phyloP scores from a whole-genome alignment of 2,113 vertebrate genomes.

The Boulengeromyrus knoepffleri region DNA sequence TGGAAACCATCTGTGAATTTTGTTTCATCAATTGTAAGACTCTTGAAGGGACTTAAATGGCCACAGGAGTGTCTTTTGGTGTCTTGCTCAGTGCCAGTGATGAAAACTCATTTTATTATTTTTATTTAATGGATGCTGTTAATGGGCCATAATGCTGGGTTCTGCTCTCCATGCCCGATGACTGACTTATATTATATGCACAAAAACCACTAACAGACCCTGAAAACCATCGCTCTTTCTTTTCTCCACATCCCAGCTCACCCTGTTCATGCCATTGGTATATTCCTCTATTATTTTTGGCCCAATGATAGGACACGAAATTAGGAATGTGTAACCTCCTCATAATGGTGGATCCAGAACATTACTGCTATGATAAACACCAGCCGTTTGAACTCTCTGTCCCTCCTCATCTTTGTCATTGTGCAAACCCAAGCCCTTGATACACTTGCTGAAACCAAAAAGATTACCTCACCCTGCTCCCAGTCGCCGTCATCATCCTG shows the following conservation, averaged over 20 bases:
- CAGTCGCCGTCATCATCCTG: conserved; percentile 48
- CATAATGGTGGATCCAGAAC: conserved; percentile 36
- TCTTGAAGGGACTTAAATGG: background rate
- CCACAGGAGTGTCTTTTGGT: background rate
- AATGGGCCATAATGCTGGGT: conserved; percentile 40
- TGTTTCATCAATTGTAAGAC: background rate
- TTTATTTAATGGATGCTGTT: conserved; percentile 33
- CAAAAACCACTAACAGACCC: conserved; percentile 44
- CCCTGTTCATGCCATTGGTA: background rate
- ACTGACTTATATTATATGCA: conserved; percentile 33
- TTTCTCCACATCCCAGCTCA: conserved; percentile 1
- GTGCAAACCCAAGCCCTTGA: conserved; percentile 41
- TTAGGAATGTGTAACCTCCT: conserved; percentile 17
- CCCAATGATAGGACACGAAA: background rate
- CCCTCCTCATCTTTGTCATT: conserved; percentile 29
- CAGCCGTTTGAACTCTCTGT: conserved; percentile 25
- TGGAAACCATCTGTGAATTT: background rate
- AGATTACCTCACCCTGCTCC: conserved; percentile 57
- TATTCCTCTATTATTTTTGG: conserved; percentile 23
- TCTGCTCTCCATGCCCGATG: conserved; percentile 12
- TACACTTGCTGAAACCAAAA: conserved; percentile 31
- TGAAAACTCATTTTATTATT: background rate
- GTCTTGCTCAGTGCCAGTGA: conserved; percentile 6
- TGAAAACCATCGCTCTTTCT: conserved; percentile 27
- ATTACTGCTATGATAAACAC: conserved; percentile 38